phyloP scores from a whole-genome alignment of 2,888 invertebrate species.

The Timema cristinae region DNA sequence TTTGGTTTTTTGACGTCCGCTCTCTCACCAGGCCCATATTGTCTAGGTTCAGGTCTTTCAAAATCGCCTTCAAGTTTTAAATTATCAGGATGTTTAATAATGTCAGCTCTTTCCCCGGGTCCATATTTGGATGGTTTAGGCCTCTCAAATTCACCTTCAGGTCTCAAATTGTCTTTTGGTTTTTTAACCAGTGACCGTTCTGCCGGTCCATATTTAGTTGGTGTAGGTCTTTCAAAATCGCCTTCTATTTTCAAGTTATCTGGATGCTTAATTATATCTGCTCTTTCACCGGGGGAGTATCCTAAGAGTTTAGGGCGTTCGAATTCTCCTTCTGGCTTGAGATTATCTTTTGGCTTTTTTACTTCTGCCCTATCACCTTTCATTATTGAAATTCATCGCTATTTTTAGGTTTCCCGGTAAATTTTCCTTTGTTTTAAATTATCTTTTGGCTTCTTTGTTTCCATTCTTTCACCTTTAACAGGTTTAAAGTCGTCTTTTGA shows the following conservation, averaged over 20 bases:
- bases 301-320: slow-evolving; percentile 33
- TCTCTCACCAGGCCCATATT: slow-evolving; percentile 40
- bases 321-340: slow-evolving; percentile 50
- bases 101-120: slow-evolving; percentile 43
- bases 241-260: slow-evolving; percentile 45
- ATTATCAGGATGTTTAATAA: slow-evolving; percentile 41
- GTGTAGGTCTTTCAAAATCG: slow-evolving; percentile 36
- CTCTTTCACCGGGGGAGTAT: slow-evolving; percentile 37
- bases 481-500: slow-evolving; percentile 19
- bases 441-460: slow-evolving; percentile 39
- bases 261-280: slow-evolving; percentile 39
- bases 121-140: slow-evolving; percentile 41
- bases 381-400: slow-evolving; percentile 23
- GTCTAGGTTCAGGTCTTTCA: slow-evolving; percentile 36
- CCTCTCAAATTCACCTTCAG: slow-evolving; percentile 39
- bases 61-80: slow-evolving; percentile 42
- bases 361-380: slow-evolving; percentile 33
- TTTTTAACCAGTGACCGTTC: slow-evolving; percentile 58
- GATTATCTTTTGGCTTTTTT: slow-evolving; percentile 50
- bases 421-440: slow-evolving; percentile 51
- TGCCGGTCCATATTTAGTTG: slow-evolving; percentile 48
- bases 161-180: slow-evolving; percentile 57
- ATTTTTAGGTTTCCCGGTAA: slow-evolving; percentile 38
- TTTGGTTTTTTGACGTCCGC: slow-evolving; percentile 41
- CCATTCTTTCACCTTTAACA: slow-evolving; percentile 16